Evolutionary conservation across 2,113 vertebrate species (phyloP).

Genomic region (Mobula birostris): DNA sequence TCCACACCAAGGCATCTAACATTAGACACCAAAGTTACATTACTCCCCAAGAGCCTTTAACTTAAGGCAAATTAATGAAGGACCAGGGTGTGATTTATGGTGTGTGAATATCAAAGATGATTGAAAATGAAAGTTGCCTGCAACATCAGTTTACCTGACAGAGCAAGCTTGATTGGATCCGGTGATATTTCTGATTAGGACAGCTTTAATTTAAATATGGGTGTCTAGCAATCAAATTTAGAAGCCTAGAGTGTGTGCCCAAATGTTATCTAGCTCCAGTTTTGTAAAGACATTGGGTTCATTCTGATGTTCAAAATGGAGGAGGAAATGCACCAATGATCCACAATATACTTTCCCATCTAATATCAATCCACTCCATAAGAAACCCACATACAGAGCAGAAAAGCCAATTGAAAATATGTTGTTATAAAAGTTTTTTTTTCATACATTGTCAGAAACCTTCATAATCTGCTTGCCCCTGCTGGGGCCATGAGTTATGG

Average conservation of each 20-base stretch:
- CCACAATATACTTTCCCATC: not conserved
- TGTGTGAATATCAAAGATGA: no score
- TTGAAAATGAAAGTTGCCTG: not conserved
- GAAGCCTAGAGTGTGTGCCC: not conserved
- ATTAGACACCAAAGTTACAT: no score
- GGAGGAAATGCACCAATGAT: not conserved
- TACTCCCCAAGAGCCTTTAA: no score
- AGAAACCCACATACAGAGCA: not conserved
- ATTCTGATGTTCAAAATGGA: not conserved
- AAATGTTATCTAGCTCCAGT: not conserved
- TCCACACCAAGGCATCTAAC: no score
- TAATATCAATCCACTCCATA: not conserved
- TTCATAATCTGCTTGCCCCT: constrained; percentile 28
- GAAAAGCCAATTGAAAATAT: not conserved
- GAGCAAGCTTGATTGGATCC: not conserved
- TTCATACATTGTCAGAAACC: not conserved
- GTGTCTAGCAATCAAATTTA: not conserved
- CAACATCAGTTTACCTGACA: not conserved
- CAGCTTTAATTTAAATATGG: not conserved
- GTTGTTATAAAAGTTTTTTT: not conserved
- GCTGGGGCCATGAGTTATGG: constrained; percentile 1
- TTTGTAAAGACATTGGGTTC: not conserved
- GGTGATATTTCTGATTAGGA: not conserved
- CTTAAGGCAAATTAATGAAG: no score
- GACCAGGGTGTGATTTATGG: not conserved